phyloP scores from a whole-genome alignment of 2,113 vertebrate species.

The Bucco capensis region DNA sequence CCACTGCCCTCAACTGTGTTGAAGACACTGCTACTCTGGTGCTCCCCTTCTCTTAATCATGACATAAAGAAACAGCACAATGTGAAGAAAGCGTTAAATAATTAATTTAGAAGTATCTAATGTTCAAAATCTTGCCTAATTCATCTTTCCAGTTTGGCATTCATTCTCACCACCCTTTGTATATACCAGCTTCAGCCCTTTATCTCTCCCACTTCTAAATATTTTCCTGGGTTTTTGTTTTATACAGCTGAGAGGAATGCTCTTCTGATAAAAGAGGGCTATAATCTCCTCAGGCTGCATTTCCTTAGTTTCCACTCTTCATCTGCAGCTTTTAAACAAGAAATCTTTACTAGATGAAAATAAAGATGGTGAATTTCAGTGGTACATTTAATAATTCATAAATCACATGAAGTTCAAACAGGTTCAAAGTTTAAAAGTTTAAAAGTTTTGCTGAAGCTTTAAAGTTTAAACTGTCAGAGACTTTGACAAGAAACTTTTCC shows the following conservation, averaged over 20 bases:
- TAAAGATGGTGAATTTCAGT: constrained; percentile 74
- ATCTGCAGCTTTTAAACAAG: constrained; percentile 72
- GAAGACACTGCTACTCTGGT: constrained; percentile 19
- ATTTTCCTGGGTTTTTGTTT: constrained; percentile 59
- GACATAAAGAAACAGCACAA: not conserved
- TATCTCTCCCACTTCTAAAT: constrained; percentile 52
- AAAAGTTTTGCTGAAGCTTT: constrained; percentile 82
- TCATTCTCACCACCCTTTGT: constrained; percentile 5
- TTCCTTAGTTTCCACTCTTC: constrained; percentile 57
- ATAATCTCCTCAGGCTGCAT: constrained; percentile 25
- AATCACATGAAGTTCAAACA: constrained; percentile 79
- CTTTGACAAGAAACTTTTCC: constrained; percentile 81
- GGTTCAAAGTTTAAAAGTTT: constrained; percentile 87
- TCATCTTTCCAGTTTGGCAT: not conserved
- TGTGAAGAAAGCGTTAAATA: constrained; percentile 16
- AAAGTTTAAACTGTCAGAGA: constrained; percentile 81
- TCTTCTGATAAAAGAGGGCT: constrained; percentile 27
- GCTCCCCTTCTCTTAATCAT: constrained; percentile 19
- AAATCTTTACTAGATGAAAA: constrained; percentile 73
- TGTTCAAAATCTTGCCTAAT: constrained; percentile 36
- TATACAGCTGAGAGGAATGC: constrained; percentile 35
- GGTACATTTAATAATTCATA: constrained; percentile 84
- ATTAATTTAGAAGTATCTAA: constrained; percentile 31
- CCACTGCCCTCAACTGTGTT: not conserved
- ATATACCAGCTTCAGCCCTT: constrained; percentile 37